Evolutionary conservation across 2,888 invertebrate genomes (phyloP).

Genomic region (Mythimna impura): DNA sequence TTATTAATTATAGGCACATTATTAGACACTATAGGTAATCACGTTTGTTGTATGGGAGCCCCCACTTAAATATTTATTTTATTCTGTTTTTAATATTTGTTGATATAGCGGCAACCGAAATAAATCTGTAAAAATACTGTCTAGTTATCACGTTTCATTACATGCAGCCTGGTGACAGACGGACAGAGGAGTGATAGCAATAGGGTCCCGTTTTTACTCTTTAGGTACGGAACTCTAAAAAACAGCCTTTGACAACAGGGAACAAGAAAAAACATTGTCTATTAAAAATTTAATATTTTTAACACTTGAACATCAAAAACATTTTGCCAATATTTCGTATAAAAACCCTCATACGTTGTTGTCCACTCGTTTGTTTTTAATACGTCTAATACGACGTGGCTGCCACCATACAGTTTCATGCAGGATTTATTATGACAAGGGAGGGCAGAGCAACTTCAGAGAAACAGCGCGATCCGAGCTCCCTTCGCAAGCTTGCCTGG

Average conservation of each 20-base stretch:
- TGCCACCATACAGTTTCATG: conserved; percentile 24
- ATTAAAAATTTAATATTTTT: neutral
- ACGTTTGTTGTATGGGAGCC: no score
- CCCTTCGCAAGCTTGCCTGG: conserved; percentile 12
- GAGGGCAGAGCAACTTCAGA: conserved; percentile 13
- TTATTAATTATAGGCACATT: no score
- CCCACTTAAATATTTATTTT: no score
- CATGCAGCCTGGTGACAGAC: no score
- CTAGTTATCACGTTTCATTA: no score
- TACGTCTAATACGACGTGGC: neutral
- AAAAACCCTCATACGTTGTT: conserved; percentile 6
- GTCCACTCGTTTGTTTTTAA: conserved; percentile 21
- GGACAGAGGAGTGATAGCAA: no score
- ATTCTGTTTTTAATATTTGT: no score
- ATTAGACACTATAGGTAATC: no score
- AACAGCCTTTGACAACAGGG: neutral
- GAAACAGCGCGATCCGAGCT: conserved; percentile 5
- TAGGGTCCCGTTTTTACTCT: no score
- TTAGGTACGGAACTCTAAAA: no score
- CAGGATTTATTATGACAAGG: conserved; percentile 42
- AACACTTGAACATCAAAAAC: neutral
- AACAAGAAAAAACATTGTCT: neutral
- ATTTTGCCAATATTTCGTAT: neutral
- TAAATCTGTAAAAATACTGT: no score
- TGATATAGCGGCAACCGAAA: no score